A percentile compares a stretch with the other conserved stretches of the same genome.
Conservation (phyloP, 2,113 vertebrate species). For the Pedetes capensis region DNA sequence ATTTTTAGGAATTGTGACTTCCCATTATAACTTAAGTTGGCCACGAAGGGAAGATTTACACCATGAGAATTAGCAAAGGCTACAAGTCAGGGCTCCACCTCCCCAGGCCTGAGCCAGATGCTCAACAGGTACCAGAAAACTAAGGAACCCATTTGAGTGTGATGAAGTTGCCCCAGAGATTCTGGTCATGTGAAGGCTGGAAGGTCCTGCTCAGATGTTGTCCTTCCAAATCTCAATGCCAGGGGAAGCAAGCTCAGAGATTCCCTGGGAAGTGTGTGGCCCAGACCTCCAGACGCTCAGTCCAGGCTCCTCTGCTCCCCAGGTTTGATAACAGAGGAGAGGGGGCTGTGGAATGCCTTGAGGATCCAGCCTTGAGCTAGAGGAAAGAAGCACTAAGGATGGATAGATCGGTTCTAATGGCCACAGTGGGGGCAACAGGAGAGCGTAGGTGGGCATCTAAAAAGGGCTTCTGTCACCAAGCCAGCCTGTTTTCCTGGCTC, state of each 20-base stretch:
- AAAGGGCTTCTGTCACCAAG: background rate
- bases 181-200: background rate
- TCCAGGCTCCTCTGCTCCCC: background rate
- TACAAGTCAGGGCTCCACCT: background rate
- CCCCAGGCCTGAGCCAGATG: background rate
- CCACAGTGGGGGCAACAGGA: background rate
- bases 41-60: constrained; percentile 22
- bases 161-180: background rate
- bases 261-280: background rate
- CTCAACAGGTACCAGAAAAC: background rate
- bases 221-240: background rate
- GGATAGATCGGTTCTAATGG: background rate
- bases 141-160: background rate
- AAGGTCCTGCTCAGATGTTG: background rate
- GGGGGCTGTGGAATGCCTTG: background rate
- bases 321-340: background rate
- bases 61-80: constrained; percentile 10
- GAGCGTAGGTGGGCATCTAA: background rate
- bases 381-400: background rate
- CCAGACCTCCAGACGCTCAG: background rate
- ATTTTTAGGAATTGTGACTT: constrained; percentile 27
- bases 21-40: background rate
- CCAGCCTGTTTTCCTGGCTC: background rate
- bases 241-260: background rate
- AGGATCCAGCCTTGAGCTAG: background rate